Percentiles rank a stretch among this genome's conserved stretches.
Conservation (phyloP, 1,140 invertebrate species). For the Anadara kagoshimensis region DNA sequence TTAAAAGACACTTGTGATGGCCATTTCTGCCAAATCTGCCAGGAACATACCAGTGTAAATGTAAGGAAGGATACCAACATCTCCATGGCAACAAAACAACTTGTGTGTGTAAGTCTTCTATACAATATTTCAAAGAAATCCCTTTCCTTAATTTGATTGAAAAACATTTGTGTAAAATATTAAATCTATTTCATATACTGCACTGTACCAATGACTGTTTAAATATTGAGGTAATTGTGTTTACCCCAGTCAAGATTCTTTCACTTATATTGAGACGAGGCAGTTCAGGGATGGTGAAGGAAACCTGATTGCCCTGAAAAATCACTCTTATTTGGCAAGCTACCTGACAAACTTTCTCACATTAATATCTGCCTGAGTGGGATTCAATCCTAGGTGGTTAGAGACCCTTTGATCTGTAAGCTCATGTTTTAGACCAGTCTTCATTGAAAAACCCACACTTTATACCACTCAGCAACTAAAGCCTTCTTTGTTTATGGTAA, state of each 20-base stretch:
- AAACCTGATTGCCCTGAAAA: too few species aligned
- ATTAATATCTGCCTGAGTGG: too few species aligned
- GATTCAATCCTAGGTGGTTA: too few species aligned
- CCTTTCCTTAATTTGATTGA: background rate
- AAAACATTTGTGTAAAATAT: background rate
- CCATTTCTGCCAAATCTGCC: constrained; percentile 29
- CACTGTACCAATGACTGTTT: too few species aligned
- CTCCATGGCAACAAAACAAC: constrained; percentile 3
- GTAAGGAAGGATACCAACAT: constrained; percentile 23
- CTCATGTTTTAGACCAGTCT: too few species aligned
- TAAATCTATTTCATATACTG: background rate
- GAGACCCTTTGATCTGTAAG: too few species aligned
- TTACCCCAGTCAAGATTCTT: too few species aligned
- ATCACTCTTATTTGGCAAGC: too few species aligned
- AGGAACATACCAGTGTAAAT: constrained; percentile 22
- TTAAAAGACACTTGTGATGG: background rate
- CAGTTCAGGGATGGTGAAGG: too few species aligned
- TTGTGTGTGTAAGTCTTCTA: constrained; percentile 9
- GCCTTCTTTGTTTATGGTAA: background rate
- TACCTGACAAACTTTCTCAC: too few species aligned
- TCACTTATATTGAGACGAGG: too few species aligned
- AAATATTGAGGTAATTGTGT: too few species aligned
- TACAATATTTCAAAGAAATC: background rate
- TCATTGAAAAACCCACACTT: background rate
- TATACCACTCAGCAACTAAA: background rate